Percentiles rank a stretch among this genome's conserved stretches.
Conservation (phyloP, 2,888 invertebrate species). For the Drosophila heteroneura region DNA sequence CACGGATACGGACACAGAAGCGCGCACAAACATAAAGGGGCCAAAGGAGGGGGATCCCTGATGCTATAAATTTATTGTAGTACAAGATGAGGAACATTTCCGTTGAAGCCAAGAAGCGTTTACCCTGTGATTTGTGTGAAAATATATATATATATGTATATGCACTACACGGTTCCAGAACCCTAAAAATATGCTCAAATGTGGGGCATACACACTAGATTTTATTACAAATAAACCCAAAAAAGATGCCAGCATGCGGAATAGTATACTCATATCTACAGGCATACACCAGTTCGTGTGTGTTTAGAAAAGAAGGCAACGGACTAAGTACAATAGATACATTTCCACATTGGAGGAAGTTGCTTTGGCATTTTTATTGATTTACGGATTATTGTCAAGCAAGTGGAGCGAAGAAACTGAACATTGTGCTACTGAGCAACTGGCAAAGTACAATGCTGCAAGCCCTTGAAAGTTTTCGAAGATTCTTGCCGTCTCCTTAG, state of each 20-base stretch:
- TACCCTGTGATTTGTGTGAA: slow-evolving; percentile 55
- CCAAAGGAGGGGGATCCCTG: slow-evolving; percentile 36
- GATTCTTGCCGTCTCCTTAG: slow-evolving; percentile 32
- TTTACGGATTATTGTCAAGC: slow-evolving; percentile 69
- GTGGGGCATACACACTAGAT: slow-evolving; percentile 45
- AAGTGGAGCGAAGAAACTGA: slow-evolving; percentile 25
- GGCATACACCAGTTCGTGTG: not conserved
- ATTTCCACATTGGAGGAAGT: slow-evolving; percentile 48
- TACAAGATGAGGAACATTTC: slow-evolving; percentile 55
- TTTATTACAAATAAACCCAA: slow-evolving; percentile 54
- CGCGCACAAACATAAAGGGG: not conserved
- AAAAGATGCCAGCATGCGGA: slow-evolving; percentile 25
- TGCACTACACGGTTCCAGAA: slow-evolving; percentile 6
- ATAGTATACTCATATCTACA: slow-evolving; percentile 20
- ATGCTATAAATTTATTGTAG: slow-evolving; percentile 60
- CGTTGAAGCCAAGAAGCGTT: slow-evolving; percentile 56
- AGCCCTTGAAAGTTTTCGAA: slow-evolving; percentile 39
- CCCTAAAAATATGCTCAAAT: slow-evolving; percentile 52
- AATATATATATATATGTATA: slow-evolving; percentile 3
- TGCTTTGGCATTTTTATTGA: slow-evolving; percentile 70
- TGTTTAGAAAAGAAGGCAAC: not conserved
- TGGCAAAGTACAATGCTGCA: slow-evolving; percentile 10
- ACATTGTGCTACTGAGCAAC: slow-evolving; percentile 10
- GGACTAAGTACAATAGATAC: slow-evolving; percentile 51
- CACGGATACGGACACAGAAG: not conserved